Base-by-base conservation (phyloP, 2,113 vertebrate genomes). In the Epinephelus lanceolatus region DNA sequence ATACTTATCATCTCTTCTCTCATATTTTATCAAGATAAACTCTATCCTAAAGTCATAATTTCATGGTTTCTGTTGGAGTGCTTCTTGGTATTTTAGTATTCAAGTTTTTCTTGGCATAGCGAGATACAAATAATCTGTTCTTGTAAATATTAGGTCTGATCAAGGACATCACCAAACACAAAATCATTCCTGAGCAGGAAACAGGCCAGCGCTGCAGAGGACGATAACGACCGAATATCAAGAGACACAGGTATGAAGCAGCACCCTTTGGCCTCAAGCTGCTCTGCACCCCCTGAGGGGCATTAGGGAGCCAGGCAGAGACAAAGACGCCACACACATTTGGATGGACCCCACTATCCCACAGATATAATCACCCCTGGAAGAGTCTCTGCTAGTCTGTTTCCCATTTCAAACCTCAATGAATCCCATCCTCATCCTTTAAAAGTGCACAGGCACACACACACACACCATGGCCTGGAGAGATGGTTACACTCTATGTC, bases 381-480 rank as follows among this genome's bases (percentile, higher is more conserved):
- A 92, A 90, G 85, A 92, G 37, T 73, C 72, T 89, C 49, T 27
- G 57, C 80, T 84, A 67, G 93, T 93, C 94, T 94, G 93, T 89
- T 94, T 93, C 89, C 89, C 76, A 93, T 95, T 94, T 94, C 73
- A 88, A 90, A 93, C 88, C 91, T 94, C 91, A 93, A 93, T 90
- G 88, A 93, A 93, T 93, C 91, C 91, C 87, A 91, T 91, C 92
- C 92, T 91, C 90, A 88, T 93, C 88, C 85, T 87, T 88, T 77
- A 77, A 78, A 92, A 87, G 79, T 3, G 17, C 83, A 80, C 76
- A 84, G 66, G 53, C 65, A 27, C 68, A 69, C 83, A 37, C 63
- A 81, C 72, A 63, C 59, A 72, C 60, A 67, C 49, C 75, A 80
- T 75, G 85, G 84, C 85, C 87, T 71, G 66, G 59, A 82, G 77